Conservation (phyloP, 2,113 vertebrate species). For the Pygoscelis antarcticus region DNA sequence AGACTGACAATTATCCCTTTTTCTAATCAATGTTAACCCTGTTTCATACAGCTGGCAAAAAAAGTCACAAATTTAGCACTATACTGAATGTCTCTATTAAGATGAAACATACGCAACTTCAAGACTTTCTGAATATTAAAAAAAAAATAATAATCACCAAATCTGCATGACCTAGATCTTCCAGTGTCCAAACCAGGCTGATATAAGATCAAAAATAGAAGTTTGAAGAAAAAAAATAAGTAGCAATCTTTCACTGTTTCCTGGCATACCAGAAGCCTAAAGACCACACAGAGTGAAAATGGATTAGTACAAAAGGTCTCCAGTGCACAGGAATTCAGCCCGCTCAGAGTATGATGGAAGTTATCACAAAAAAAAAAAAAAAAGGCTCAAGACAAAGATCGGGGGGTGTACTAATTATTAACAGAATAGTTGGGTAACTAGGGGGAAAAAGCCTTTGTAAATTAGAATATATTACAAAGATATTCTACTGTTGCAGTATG, state of each 20-base stretch:
- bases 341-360: not conserved
- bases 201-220: not conserved
- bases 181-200: not conserved
- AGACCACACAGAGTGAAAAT: not conserved
- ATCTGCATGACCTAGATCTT: not conserved
- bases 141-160: not conserved
- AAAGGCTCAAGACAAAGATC: not conserved
- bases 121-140: not conserved
- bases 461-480: not conserved
- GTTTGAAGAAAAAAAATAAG: not conserved
- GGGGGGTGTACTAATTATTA: fast-evolving
- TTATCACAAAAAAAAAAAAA: not conserved
- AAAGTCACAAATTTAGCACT: not conserved
- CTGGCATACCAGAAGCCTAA: not conserved
- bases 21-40: not conserved
- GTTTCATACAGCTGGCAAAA: not conserved
- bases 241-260: not conserved
- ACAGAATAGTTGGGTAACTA: fast-evolving
- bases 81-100: not conserved
- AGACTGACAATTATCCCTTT: not conserved
- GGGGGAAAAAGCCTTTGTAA: not conserved
- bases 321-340: not conserved
- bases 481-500: not conserved
- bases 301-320: not conserved
- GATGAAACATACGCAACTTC: not conserved